Evolutionary conservation across 2,797 vertebrate species (phyloP).

Genomic region (Enteromius fasciolatus): DNA sequence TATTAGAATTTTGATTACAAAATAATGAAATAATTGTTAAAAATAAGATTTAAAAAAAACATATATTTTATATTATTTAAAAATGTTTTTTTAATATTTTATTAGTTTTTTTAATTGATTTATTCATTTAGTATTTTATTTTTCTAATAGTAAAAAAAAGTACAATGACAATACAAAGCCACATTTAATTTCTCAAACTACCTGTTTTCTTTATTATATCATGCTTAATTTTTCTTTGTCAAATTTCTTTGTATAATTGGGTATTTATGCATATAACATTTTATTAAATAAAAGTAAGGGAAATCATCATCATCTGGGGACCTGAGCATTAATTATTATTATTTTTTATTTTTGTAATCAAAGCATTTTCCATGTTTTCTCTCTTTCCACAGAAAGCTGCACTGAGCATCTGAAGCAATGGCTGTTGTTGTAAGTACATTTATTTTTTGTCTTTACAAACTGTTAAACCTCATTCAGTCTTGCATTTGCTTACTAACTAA

Average conservation of each 20-base stretch:
- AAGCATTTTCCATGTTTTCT: conserved; percentile 36
- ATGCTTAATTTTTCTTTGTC: not conserved
- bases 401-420: conserved; percentile 69
- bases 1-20: not conserved
- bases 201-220: not conserved
- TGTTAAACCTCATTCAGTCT: not conserved
- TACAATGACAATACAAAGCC: not conserved
- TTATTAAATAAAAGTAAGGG: not conserved
- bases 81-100: too few relatives aligned
- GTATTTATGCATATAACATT: not conserved
- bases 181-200: too few relatives aligned
- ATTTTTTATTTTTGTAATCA: not conserved
- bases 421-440: conserved; percentile 77
- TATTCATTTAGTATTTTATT: not conserved
- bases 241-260: not conserved
- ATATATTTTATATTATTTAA: not conserved
- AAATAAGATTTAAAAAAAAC: not conserved
- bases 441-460: not conserved
- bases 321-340: not conserved
- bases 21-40: not conserved
- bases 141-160: not conserved
- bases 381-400: conserved; percentile 48
- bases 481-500: not conserved
- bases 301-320: not conserved
- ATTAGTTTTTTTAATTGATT: not conserved